These are phyloP conservation scores for Thoracochromis brauschi DNA, from an alignment of 2,113 vertebrate genomes.

Conservation along the genomic window DNA sequence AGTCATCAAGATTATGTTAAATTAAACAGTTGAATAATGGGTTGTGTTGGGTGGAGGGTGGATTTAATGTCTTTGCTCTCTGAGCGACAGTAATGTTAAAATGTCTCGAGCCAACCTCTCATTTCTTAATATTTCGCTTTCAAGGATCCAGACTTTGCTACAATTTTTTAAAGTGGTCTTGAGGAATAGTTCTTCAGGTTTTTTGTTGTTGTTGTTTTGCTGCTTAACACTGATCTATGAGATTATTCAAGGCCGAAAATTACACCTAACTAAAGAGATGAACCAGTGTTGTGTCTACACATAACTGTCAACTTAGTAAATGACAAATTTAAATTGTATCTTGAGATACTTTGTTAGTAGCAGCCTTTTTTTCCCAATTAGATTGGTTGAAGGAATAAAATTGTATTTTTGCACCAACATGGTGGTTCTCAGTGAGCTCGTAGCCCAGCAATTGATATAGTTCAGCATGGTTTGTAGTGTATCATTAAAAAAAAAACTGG, in stretches of 20 bases:
- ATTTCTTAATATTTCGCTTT: background rate
- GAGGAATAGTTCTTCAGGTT: background rate
- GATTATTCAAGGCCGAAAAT: background rate
- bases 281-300: background rate
- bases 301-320: background rate
- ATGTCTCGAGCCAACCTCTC: background rate
- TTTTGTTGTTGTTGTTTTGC: background rate
- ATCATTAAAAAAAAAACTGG: background rate
- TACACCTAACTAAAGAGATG: background rate
- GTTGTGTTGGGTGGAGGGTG: background rate
- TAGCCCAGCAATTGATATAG: background rate
- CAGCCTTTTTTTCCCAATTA: background rate
- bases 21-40: slow-evolving; percentile 27
- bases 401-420: background rate
- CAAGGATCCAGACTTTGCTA: background rate
- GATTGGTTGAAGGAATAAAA: background rate
- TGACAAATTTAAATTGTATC: background rate
- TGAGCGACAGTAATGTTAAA: background rate
- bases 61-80: background rate
- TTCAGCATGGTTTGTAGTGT: background rate
- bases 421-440: background rate
- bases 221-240: background rate
- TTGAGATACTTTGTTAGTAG: background rate
- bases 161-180: background rate
- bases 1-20: slow-evolving; percentile 23